Conservation (phyloP, 2,888 invertebrate species). For the Cantharis nigra region DNA sequence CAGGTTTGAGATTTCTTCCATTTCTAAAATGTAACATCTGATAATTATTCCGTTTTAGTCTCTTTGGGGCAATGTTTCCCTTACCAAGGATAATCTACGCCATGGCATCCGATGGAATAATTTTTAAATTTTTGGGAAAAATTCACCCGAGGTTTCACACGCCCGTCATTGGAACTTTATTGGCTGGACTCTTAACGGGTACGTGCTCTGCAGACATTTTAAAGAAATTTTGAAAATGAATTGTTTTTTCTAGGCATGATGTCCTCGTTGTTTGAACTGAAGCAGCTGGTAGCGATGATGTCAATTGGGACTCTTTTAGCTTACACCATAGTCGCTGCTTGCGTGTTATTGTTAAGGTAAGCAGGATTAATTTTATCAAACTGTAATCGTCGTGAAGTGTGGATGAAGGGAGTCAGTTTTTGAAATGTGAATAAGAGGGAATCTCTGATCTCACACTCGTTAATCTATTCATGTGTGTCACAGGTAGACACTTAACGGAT, state of each 20-base stretch:
- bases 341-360: constrained; percentile 73
- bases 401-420: too few species aligned
- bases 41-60: constrained; percentile 55
- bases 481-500: too few species aligned
- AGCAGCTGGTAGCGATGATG: constrained; percentile 77
- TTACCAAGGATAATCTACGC: constrained; percentile 86
- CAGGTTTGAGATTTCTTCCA: constrained; percentile 59
- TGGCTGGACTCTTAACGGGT: constrained; percentile 78
- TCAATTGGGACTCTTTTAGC: constrained; percentile 76
- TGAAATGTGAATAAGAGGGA: too few species aligned
- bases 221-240: not conserved
- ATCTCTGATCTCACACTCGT: too few species aligned
- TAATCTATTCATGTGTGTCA: too few species aligned
- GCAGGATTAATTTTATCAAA: not conserved
- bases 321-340: constrained; percentile 77
- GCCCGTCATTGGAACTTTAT: constrained; percentile 75
- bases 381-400: too few species aligned
- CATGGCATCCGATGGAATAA: constrained; percentile 84
- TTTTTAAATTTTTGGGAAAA: constrained; percentile 76
- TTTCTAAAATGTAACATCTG: not conserved
- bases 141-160: constrained; percentile 78
- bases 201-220: not conserved
- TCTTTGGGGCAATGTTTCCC: constrained; percentile 85
- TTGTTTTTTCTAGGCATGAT: constrained; percentile 58
- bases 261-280: constrained; percentile 71